Evolutionary conservation across 2,113 vertebrate genomes (phyloP).

Genomic region (Xenopus borealis): DNA sequence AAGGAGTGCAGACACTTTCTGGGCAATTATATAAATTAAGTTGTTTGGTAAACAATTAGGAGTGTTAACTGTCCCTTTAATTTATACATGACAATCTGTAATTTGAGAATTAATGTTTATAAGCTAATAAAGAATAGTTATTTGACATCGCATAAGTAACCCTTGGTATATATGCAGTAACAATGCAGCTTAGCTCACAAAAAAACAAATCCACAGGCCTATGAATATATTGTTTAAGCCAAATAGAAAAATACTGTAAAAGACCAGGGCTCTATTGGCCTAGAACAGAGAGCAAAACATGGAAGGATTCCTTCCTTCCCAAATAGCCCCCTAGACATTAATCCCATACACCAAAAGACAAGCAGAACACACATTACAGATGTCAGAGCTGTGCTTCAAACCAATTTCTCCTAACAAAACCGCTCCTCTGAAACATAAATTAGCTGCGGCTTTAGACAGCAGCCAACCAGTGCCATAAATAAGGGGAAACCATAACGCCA

Average conservation of each 20-base stretch:
- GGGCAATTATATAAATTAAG: too few species aligned
- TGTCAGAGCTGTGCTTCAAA: slow-evolving; percentile 45
- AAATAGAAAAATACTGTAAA: slow-evolving; percentile 38
- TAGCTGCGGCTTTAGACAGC: slow-evolving; percentile 43
- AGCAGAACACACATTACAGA: slow-evolving; percentile 46
- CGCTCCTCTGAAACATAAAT: slow-evolving; percentile 44
- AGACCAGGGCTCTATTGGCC: slow-evolving; percentile 33
- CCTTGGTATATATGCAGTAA: too few species aligned
- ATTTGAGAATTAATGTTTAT: too few species aligned
- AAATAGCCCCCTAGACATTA: slow-evolving; percentile 45
- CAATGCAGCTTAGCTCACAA: slow-evolving; percentile 7
- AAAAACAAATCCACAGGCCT: slow-evolving; percentile 15
- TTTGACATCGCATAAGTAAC: too few species aligned
- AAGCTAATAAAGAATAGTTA: too few species aligned
- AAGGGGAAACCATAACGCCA: slow-evolving; percentile 42
- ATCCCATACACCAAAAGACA: slow-evolving; percentile 46
- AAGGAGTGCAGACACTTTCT: too few species aligned
- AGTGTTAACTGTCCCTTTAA: too few species aligned
- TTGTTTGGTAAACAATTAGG: too few species aligned
- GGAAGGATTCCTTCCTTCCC: slow-evolving; percentile 25
- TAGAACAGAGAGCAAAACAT: slow-evolving; percentile 22
- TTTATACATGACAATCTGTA: too few species aligned
- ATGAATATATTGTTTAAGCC: slow-evolving; percentile 25
- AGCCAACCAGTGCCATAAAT: slow-evolving; percentile 43
- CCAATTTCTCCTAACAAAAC: slow-evolving; percentile 45